These are phyloP conservation scores for Agelaius phoeniceus DNA, from an alignment of 2,113 vertebrate genomes.

Conservation along the genomic window DNA sequence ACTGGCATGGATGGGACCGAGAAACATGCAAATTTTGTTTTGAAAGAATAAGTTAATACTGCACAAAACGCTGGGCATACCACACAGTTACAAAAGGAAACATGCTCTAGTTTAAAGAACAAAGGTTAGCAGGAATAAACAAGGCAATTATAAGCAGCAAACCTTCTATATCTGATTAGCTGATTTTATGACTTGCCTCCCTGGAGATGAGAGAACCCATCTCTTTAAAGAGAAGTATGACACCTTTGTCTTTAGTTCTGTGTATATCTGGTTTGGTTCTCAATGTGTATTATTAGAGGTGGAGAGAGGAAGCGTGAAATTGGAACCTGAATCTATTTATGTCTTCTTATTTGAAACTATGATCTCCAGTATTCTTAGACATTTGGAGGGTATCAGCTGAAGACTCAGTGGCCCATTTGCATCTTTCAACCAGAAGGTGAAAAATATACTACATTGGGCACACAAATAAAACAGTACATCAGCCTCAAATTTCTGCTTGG, in stretches of 20 bases:
- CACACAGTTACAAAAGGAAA: not conserved
- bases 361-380: not conserved
- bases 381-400: not conserved
- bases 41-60: not conserved
- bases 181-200: slow-evolving; percentile 1
- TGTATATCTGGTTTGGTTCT: not conserved
- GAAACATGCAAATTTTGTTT: not conserved
- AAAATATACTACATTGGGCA: not conserved
- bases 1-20: not conserved
- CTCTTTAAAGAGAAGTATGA: not conserved
- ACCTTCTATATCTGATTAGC: not conserved
- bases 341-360: not conserved
- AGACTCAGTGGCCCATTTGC: not conserved
- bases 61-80: not conserved
- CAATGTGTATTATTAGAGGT: not conserved
- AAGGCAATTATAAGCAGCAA: slow-evolving; percentile 17
- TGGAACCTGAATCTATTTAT: not conserved
- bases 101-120: not conserved
- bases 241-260: not conserved
- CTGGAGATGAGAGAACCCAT: not conserved
- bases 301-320: not conserved
- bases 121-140: slow-evolving; percentile 13
- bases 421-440: not conserved
- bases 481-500: not conserved
- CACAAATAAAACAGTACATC: not conserved